Percentiles rank a stretch among this genome's conserved stretches.
phyloP scores from a whole-genome alignment of 2,888 invertebrate genomes.

The Phortica okadai region DNA sequence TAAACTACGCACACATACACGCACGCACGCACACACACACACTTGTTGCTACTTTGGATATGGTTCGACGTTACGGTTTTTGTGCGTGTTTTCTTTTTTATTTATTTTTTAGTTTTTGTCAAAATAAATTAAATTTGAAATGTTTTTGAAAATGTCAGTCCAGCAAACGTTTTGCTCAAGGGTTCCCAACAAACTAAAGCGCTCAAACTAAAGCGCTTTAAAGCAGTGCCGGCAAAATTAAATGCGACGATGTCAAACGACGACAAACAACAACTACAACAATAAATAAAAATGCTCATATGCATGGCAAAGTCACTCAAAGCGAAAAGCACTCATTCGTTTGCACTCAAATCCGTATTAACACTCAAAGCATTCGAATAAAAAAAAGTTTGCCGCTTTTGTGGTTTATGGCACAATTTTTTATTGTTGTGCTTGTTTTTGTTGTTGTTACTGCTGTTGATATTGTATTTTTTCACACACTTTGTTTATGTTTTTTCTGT shows the following conservation, averaged over 20 bases:
- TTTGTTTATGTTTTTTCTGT: no score
- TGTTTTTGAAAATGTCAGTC: conserved; percentile 19
- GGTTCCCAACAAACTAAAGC: conserved; percentile 73
- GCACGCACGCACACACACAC: conserved; percentile 21
- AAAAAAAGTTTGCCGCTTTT: no score
- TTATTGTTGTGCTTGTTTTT: no score
- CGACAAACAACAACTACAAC: neutral
- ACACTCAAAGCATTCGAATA: no score
- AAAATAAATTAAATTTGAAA: conserved; percentile 32
- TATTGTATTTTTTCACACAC: no score
- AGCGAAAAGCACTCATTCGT: neutral
- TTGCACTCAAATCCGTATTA: neutral
- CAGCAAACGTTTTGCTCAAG: conserved; percentile 65
- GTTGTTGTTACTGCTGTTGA: no score
- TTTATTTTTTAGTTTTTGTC: conserved; percentile 27
- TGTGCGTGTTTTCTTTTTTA: neutral
- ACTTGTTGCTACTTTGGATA: conserved; percentile 42
- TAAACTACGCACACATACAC: neutral
- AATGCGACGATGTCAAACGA: conserved; percentile 49
- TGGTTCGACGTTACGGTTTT: neutral
- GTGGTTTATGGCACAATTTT: no score
- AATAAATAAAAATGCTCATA: conserved; percentile 31
- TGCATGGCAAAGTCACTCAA: conserved; percentile 30
- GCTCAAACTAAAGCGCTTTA: conserved; percentile 60
- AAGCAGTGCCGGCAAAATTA: conserved; percentile 64